Conservation (phyloP, 2,888 invertebrate genomes). For the Andricus quercusramuli region DNA sequence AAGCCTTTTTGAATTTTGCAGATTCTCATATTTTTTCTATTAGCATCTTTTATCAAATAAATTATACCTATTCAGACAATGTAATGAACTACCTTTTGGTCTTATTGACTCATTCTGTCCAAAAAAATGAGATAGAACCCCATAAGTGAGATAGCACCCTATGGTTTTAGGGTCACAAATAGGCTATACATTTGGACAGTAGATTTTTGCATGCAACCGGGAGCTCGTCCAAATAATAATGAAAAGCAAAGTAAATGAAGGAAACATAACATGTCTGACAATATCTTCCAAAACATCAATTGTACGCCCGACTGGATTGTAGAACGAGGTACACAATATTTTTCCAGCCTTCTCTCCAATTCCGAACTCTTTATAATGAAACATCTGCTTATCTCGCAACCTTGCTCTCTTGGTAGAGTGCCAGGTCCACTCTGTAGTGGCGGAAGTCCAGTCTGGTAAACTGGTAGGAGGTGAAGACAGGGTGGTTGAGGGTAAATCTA, state of each 20-base stretch:
- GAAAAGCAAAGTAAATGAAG: not conserved
- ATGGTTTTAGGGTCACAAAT: too few relatives aligned
- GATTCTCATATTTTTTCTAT: too few relatives aligned
- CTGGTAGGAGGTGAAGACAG: conserved; percentile 53
- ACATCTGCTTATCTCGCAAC: conserved; percentile 35
- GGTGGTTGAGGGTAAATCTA: conserved; percentile 63
- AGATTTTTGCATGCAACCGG: too few relatives aligned
- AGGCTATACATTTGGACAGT: too few relatives aligned
- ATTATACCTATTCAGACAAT: too few relatives aligned
- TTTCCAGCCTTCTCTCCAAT: conserved; percentile 21
- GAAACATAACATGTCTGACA: not conserved
- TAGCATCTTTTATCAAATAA: too few relatives aligned
- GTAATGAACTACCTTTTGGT: too few relatives aligned
- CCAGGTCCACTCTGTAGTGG: conserved; percentile 56
- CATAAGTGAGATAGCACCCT: too few relatives aligned
- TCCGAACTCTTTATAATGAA: conserved; percentile 28
- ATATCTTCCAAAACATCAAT: not conserved
- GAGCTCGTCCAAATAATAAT: too few relatives aligned
- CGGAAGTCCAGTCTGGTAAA: conserved; percentile 72
- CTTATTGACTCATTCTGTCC: too few relatives aligned
- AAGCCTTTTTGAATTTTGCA: too few relatives aligned
- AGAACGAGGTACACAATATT: not conserved
- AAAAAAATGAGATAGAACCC: too few relatives aligned
- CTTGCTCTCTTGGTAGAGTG: conserved; percentile 18
- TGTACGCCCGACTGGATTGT: not conserved